Percentiles rank a stretch among this genome's conserved stretches.
These are phyloP conservation scores for Poecilia gillii DNA, from an alignment of 2,797 vertebrate genomes.

Conservation along the genomic window DNA sequence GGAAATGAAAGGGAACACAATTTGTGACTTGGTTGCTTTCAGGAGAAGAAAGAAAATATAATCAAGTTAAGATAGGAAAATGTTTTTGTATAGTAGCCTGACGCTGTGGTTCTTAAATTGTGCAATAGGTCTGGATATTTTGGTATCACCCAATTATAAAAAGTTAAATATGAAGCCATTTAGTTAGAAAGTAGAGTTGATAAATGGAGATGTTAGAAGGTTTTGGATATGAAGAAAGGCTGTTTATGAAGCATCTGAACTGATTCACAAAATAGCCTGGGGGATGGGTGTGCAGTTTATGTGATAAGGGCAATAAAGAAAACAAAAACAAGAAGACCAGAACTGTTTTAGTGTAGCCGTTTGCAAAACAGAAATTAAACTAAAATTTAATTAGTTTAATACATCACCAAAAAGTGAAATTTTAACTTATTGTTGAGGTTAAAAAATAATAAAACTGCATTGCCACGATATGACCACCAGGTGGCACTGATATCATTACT, in stretches of 20 bases:
- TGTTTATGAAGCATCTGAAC: not conserved
- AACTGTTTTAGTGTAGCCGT: not conserved
- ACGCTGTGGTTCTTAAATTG: not conserved
- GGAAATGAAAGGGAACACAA: not conserved
- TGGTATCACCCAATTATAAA: not conserved
- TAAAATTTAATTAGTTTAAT: not conserved
- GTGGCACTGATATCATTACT: not conserved
- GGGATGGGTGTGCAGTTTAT: not conserved
- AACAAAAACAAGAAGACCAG: not conserved
- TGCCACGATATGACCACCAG: constrained; percentile 36
- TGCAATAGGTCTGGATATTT: not conserved
- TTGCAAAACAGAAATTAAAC: not conserved
- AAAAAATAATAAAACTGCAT: not conserved
- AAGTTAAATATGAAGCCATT: not conserved
- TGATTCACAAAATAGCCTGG: not conserved
- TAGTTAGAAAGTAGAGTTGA: not conserved
- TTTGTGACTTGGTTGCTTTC: not conserved
- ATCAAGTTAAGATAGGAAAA: not conserved
- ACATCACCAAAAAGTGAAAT: not conserved
- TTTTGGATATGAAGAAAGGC: not conserved
- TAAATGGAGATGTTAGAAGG: not conserved
- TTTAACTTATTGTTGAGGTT: not conserved
- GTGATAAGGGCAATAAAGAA: not conserved
- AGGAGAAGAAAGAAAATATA: not conserved
- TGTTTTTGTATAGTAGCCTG: not conserved